Conservation (phyloP, 1,140 invertebrate species). For the Pseudomyrmex concolor region DNA sequence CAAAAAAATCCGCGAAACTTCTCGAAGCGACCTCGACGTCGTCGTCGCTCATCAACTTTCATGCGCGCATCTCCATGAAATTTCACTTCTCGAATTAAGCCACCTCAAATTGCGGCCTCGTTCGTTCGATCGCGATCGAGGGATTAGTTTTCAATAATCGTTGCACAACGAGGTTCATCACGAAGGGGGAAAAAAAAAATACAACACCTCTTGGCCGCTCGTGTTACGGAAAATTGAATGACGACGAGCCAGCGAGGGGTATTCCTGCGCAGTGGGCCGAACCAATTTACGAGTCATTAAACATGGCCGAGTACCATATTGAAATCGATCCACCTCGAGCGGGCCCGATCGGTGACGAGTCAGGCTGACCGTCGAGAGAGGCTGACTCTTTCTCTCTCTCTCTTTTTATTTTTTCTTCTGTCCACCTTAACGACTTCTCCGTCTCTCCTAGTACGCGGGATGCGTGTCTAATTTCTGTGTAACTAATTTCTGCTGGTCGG, state of each 20-base stretch:
- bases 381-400: conserved; percentile 12
- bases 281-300: conserved; percentile 79
- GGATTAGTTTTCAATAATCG: conserved; percentile 46
- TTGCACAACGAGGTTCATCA: background rate
- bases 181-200: background rate
- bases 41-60: conserved; percentile 12
- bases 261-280: conserved; percentile 50
- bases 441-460: conserved; percentile 18
- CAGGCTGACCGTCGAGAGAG: conserved; percentile 30
- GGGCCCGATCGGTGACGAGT: conserved; percentile 37
- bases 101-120: conserved; percentile 31
- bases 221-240: conserved; percentile 75
- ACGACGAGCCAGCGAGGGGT: conserved; percentile 39
- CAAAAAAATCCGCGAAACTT: background rate
- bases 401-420: background rate
- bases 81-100: conserved; percentile 33
- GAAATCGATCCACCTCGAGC: conserved; percentile 58
- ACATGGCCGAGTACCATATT: conserved; percentile 60
- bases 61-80: conserved; percentile 37
- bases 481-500: conserved; percentile 50
- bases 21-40: background rate
- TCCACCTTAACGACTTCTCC: conserved; percentile 32
- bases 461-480: conserved; percentile 62
- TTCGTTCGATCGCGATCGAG: conserved; percentile 10
- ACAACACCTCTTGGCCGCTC: conserved; percentile 56